These are phyloP conservation scores for Pyrrhosoma nymphula DNA, from an alignment of 2,888 invertebrate species.

Conservation along the genomic window DNA sequence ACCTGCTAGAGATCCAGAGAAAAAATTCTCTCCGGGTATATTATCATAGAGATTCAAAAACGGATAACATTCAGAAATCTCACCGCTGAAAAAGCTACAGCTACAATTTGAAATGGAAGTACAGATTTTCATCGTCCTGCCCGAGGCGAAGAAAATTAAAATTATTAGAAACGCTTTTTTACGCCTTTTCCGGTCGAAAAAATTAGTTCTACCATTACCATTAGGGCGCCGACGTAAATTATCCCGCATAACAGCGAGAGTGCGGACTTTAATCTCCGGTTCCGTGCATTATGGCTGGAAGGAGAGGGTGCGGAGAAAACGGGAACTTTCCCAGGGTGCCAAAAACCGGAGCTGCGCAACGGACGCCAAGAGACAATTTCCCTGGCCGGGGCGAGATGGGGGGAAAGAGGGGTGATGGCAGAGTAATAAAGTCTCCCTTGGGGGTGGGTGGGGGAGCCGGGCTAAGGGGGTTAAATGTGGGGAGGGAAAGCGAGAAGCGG, in stretches of 20 bases:
- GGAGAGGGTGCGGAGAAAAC: neutral
- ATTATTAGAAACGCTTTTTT: neutral
- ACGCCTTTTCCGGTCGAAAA: neutral
- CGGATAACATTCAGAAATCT: neutral
- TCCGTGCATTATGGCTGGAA: neutral
- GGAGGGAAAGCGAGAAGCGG: neutral
- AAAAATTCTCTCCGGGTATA: too few species aligned
- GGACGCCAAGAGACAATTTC: slow-evolving; percentile 1
- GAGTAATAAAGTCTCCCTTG: neutral
- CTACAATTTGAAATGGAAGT: neutral
- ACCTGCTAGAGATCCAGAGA: too few species aligned
- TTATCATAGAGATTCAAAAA: neutral
- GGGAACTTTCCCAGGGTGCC: slow-evolving; percentile 9
- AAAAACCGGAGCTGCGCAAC: neutral
- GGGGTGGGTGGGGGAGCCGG: neutral
- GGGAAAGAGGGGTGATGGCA: neutral
- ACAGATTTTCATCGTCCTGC: neutral
- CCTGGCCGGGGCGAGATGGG: neutral
- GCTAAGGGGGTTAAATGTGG: neutral
- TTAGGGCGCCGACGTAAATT: neutral
- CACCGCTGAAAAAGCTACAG: too few species aligned
- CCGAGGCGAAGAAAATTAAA: neutral
- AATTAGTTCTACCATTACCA: neutral
- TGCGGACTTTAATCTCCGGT: neutral
- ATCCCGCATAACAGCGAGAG: neutral